Evolutionary conservation across 2,888 invertebrate species (phyloP), one percentile per base, ranked within the genome.

Genomic region (Deroplatys truncata): DNA sequence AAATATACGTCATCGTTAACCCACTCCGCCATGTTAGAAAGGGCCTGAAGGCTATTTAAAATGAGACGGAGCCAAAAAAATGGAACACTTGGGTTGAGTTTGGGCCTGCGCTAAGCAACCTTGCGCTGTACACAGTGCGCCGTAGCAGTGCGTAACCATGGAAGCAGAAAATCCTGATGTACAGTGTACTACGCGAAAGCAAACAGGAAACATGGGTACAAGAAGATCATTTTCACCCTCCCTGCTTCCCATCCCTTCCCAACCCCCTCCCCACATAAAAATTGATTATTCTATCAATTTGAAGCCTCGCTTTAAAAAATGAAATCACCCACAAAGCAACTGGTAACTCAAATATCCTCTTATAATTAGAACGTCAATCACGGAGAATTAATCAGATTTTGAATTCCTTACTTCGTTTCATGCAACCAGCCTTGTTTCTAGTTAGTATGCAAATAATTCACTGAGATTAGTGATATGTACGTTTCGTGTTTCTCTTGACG

Each of bases 1-100:
- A 86, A 56, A 72, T 82, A 43, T 86, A 87, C 87, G 87, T 87
- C 87, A 87, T 82, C 87, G 83, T 87, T 87, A 87, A 25, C 83
- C 43, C 56, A 72, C 43, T 83, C 87, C 87, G 35, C 87, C 87
- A 87, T 83, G 35, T 35, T 87, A 10, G 87, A 35, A 28, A 82
- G 82, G 13, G 83, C 87, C 87, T 83, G 28, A 82, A 25, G 29
- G 83, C 82, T 35, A 87, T 83, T 87, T 87, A 87, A 87, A 87
- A 87, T 49, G 85, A 49, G 35, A 84, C 35, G 35, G 87, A 20
- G 82, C 56, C 20, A 87, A 87, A 72, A 82, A 82, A 87, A 82
- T 87, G 83, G 35, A 83, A 83, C n/a, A 87, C n/a, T 25, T 9
- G 83, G 35, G 31, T 28, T 83, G 87, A 28, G 35, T 43, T 43